phyloP scores from a whole-genome alignment of 2,113 vertebrate species.

The Trochalopteron elliotii region DNA sequence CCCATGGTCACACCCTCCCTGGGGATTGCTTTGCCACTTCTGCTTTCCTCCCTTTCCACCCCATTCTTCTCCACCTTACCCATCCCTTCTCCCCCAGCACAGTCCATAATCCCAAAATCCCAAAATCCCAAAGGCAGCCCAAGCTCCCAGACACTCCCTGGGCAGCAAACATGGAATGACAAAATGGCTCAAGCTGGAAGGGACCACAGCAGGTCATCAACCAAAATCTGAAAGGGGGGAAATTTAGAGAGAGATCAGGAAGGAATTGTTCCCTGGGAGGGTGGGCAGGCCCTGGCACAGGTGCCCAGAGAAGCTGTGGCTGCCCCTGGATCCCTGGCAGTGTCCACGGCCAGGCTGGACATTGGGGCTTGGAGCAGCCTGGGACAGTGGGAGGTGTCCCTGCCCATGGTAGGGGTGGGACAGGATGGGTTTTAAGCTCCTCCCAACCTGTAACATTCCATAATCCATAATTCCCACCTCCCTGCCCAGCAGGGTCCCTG shows the following conservation, averaged over 20 bases:
- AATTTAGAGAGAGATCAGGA: neutral
- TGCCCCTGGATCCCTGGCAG: neutral
- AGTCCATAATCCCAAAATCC: fast-evolving
- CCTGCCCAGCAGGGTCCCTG: neutral
- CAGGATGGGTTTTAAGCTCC: fast-evolving
- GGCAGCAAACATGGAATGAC: fast-evolving
- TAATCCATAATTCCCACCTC: neutral
- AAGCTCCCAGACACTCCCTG: fast-evolving
- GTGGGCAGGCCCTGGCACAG: neutral
- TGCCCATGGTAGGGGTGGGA: neutral
- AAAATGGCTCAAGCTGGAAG: neutral
- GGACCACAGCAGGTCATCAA: neutral
- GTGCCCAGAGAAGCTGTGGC: neutral
- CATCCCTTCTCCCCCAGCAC: neutral
- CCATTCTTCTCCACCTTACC: fast-evolving
- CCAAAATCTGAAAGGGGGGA: neutral
- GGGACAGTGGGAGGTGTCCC: neutral
- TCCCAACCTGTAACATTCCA: neutral
- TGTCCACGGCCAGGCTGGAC: neutral
- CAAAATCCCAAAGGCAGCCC: neutral
- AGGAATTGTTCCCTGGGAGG: fast-evolving
- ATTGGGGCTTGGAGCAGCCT: neutral
- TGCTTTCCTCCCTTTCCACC: neutral
- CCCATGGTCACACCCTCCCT: fast-evolving
- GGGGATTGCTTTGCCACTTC: fast-evolving